A percentile compares a stretch with the other conserved stretches of the same genome.
phyloP scores from a whole-genome alignment of 2,113 vertebrate species.

The Marmota flaviventris region DNA sequence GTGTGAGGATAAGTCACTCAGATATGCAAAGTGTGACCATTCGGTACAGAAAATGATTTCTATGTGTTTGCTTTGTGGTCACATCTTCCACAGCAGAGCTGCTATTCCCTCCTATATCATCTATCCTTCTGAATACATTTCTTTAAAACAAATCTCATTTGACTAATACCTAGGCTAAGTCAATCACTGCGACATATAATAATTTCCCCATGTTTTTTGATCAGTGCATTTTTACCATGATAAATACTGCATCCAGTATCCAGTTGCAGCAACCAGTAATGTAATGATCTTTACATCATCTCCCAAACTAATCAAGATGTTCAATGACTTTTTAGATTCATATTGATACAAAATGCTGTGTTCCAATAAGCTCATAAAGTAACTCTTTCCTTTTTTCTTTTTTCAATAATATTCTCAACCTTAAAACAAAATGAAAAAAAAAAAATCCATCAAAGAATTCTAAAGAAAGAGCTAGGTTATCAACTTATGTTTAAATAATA shows the following conservation, averaged over 20 bases:
- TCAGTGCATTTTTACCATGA: not conserved
- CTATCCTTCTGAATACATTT: slow-evolving; percentile 7
- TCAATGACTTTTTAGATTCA: slow-evolving; percentile 37
- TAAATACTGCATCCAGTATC: not conserved
- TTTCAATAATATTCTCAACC: slow-evolving; percentile 6
- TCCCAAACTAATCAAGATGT: slow-evolving; percentile 9
- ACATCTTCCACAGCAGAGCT: not conserved
- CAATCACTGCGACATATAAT: not conserved
- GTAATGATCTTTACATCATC: not conserved
- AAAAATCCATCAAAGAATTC: not conserved
- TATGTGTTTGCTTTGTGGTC: not conserved
- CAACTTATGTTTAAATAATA: slow-evolving; percentile 19
- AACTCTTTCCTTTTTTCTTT: not conserved
- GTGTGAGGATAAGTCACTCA: not conserved
- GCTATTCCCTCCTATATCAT: not conserved
- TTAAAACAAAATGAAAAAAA: not conserved
- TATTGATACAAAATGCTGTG: not conserved
- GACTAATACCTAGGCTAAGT: not conserved
- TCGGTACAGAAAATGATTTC: not conserved
- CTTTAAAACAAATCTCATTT: slow-evolving; percentile 21
- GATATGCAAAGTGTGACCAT: not conserved
- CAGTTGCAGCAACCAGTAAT: not conserved
- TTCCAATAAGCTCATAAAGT: not conserved
- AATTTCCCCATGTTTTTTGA: slow-evolving; percentile 53
- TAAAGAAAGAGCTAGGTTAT: not conserved